Evolutionary conservation across 1,140 invertebrate species (phyloP).

Genomic region (Drosophila burlai): DNA sequence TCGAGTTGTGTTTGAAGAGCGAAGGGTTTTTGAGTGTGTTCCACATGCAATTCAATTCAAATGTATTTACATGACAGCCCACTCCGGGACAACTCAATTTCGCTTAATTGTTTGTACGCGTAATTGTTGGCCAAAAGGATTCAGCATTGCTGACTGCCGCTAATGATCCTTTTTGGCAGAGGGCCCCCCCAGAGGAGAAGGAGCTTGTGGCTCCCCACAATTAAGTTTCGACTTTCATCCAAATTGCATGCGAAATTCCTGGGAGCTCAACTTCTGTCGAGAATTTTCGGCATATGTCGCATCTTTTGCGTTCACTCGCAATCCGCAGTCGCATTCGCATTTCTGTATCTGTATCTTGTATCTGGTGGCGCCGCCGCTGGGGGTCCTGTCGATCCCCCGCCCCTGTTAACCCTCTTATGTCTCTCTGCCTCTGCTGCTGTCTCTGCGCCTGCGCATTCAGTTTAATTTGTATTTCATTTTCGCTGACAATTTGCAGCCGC

Average conservation of each 20-base stretch:
- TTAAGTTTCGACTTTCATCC: conserved; percentile 41
- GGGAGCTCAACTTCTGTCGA: conserved; percentile 70
- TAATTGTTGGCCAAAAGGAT: conserved; percentile 74
- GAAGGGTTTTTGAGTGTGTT: conserved; percentile 1
- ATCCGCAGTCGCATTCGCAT: conserved; percentile 45
- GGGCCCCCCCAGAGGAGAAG: neutral
- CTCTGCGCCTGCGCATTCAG: conserved; percentile 73
- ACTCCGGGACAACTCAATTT: conserved; percentile 70
- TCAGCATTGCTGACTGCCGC: conserved; percentile 27
- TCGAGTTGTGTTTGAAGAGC: conserved; percentile 38
- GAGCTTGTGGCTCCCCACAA: conserved; percentile 16
- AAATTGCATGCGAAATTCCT: conserved; percentile 75
- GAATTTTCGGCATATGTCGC: conserved; percentile 80
- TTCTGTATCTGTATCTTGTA: conserved; percentile 79
- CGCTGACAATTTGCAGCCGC: conserved; percentile 74
- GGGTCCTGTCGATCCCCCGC: conserved; percentile 64
- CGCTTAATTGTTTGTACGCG: conserved; percentile 68
- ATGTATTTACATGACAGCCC: conserved; percentile 69
- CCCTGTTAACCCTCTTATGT: neutral
- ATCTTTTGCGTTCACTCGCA: conserved; percentile 46
- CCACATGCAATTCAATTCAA: conserved; percentile 62
- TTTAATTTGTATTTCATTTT: conserved; percentile 81
- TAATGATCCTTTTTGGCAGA: conserved; percentile 47
- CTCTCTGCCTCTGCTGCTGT: neutral
- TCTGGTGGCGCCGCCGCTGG: conserved; percentile 80